A percentile compares a stretch with the other conserved stretches of the same genome.
Conservation (phyloP, 2,797 vertebrate genomes). For the Rachycentron canadum region DNA sequence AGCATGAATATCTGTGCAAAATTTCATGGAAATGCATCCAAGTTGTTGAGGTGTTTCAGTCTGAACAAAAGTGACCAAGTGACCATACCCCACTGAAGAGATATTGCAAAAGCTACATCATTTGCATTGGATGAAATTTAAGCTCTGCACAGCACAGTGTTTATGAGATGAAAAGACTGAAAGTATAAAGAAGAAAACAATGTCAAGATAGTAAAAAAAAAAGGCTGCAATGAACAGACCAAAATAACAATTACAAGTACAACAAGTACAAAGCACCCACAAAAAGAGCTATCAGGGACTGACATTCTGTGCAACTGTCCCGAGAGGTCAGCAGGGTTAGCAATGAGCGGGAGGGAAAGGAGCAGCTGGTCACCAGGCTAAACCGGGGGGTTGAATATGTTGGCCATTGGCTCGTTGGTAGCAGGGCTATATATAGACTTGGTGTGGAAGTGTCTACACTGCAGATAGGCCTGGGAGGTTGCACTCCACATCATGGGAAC, state of each 20-base stretch:
- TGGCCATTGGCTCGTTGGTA: conserved; percentile 48
- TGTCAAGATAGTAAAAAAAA: not conserved
- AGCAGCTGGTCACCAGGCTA: conserved; percentile 74
- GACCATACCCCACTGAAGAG: no score
- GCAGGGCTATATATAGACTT: conserved; percentile 67
- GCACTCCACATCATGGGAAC: conserved; percentile 40
- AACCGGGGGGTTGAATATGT: conserved; percentile 41
- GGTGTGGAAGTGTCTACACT: conserved; percentile 36
- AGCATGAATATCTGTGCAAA: not conserved
- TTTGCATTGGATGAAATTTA: not conserved
- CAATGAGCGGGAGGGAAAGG: conserved; percentile 51
- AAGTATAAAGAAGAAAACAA: not conserved
- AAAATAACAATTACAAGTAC: conserved; percentile 1
- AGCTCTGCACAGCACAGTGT: not conserved
- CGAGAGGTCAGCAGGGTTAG: conserved; percentile 34
- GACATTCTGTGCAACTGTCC: conserved; percentile 25
- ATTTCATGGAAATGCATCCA: not conserved
- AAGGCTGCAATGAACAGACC: conserved; percentile 6
- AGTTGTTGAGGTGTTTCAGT: not conserved
- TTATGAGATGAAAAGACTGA: not conserved
- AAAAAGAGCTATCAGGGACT: conserved; percentile 3
- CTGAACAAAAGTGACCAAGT: not conserved
- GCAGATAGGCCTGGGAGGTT: conserved; percentile 47
- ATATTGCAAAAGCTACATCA: no score
- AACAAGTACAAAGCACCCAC: not conserved